A percentile compares a stretch with the other conserved stretches of the same genome.
These are phyloP conservation scores for Rynchops niger DNA, from an alignment of 2,113 vertebrate species.

Conservation along the genomic window DNA sequence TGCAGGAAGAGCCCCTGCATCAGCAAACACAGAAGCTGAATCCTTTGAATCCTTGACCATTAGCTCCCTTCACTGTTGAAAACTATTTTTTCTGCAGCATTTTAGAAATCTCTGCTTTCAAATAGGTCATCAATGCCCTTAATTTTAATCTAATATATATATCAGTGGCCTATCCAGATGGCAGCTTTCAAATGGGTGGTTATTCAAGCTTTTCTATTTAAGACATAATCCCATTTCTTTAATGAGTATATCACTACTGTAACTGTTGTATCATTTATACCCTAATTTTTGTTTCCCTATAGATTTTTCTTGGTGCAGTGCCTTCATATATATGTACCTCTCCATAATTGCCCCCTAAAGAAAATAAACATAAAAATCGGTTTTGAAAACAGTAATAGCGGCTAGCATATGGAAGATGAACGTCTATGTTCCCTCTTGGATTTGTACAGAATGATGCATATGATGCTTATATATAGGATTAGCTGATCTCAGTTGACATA, in stretches of 20 bases:
- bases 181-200: neutral
- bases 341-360: neutral
- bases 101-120: neutral
- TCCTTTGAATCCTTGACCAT: neutral
- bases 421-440: neutral
- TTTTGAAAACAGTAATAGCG: neutral
- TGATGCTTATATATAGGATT: neutral
- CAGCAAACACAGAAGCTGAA: neutral
- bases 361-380: neutral
- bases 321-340: neutral
- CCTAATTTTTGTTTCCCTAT: neutral
- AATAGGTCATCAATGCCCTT: neutral
- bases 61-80: neutral
- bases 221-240: neutral
- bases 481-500: neutral
- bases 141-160: neutral
- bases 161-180: neutral
- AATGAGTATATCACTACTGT: neutral
- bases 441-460: neutral
- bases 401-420: neutral
- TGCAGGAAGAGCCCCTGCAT: neutral
- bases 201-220: neutral
- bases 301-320: neutral
- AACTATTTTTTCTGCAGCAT: neutral
- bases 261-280: neutral